Evolutionary conservation across 1,140 invertebrate genomes (phyloP), one percentile per base, ranked within the genome.

Genomic region (Aphaenogaster rudis): DNA sequence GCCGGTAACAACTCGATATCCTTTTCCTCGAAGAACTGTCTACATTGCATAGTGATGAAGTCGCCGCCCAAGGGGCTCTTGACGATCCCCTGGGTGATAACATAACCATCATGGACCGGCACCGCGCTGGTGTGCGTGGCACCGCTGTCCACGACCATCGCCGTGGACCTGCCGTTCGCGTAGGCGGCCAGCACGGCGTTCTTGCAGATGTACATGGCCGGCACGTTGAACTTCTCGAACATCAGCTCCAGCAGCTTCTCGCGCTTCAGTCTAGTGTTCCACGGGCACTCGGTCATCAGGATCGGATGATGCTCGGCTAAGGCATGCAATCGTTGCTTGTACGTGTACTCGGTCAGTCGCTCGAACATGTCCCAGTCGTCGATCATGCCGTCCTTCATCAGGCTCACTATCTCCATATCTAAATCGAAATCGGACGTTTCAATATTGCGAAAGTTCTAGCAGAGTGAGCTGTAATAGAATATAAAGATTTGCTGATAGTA

Each of bases 351-450:
- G 3, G 99, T 95, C 71, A 97, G 96, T 93, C 98, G 98, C 95
- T 99, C 99, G 96, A 99, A 99, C 77, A 99, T 96, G 91, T 99
- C 98, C 98, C 99, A 99, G 94, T 99, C 98, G 88, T 99, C 98
- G 88, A 99, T 97, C 97, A 99, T 98, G 64, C 98, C 98, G 92
- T 99, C 98, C 94, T 99, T 99, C 96, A 99, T 97, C 95, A 98
- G 99, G 2, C 97, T 97, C 76, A 97, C 96, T 52, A 99, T 96
- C 94, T 99, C 98, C 97, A 97, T 98, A 88, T 97, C 97, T 74
- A 97, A 48, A 21, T 17, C 4, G 13, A 64, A 54, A 42, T 11
- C 2, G 42, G 13, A 80, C 0, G 5, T 33, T 61, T 45, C 8
- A 45, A 39, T 17, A 42, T 54, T 21, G 3, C 13, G 0, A 33